phyloP scores from a whole-genome alignment of 2,888 invertebrate species.

The Drosophila greeni region DNA sequence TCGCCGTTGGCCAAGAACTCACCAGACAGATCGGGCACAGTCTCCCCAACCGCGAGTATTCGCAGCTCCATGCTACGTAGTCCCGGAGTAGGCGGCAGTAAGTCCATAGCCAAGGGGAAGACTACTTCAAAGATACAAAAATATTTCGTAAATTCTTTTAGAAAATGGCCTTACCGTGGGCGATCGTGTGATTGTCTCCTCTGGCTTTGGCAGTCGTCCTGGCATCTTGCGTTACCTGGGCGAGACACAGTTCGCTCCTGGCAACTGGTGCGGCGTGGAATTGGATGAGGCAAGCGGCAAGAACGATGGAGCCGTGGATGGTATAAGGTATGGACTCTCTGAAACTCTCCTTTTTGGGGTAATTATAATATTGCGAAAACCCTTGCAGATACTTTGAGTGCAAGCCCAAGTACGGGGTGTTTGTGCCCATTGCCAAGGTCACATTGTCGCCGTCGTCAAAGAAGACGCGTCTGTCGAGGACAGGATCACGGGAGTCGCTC shows the following conservation, averaged over 20 bases:
- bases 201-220: constrained; percentile 91
- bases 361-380: not conserved
- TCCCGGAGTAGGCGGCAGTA: constrained; percentile 75
- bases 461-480: constrained; percentile 83
- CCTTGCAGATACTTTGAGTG: constrained; percentile 94
- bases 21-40: constrained; percentile 77
- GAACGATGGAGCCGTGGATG: constrained; percentile 96
- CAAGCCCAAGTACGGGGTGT: constrained; percentile 92
- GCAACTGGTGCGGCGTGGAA: constrained; percentile 97
- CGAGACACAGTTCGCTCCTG: constrained; percentile 92
- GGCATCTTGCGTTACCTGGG: constrained; percentile 93
- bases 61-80: constrained; percentile 75
- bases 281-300: constrained; percentile 95
- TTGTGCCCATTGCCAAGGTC: constrained; percentile 95
- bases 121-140: not conserved
- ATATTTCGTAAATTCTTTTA: constrained; percentile 24
- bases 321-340: constrained; percentile 84
- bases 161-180: constrained; percentile 87
- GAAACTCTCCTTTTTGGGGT: not conserved
- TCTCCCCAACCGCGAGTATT: constrained; percentile 77
- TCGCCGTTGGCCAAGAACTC: constrained; percentile 72
- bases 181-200: constrained; percentile 93
- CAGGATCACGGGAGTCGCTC: constrained; percentile 92
- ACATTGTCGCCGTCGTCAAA: constrained; percentile 88
- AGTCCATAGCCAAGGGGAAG: constrained; percentile 34